Conservation (phyloP, 2,113 vertebrate genomes). For the Phrynosoma blainvillii region DNA sequence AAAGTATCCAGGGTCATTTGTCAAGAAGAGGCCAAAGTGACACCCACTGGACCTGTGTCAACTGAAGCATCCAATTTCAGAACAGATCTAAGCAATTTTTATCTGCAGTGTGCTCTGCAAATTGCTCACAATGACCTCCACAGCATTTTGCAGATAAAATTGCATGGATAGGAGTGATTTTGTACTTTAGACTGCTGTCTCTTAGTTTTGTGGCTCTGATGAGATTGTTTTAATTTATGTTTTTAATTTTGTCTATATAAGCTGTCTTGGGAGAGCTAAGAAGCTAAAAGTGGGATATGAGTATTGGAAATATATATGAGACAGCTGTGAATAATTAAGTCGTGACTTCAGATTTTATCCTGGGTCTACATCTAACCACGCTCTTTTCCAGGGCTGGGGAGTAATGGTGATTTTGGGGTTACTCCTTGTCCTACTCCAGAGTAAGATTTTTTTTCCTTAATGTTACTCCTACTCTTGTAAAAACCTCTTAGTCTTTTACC, state of each 20-base stretch:
- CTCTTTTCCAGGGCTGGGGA: no score
- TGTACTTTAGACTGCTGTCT: not conserved
- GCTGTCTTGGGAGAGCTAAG: not conserved
- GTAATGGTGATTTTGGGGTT: no score
- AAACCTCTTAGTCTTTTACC: no score
- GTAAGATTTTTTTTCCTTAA: no score
- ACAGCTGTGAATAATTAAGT: not conserved
- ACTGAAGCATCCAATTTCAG: no score
- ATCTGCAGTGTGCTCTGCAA: not conserved
- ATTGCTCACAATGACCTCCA: no score
- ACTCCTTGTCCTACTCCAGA: no score
- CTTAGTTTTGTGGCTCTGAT: not conserved
- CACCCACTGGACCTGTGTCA: no score
- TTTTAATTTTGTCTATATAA: not conserved
- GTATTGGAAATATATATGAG: not conserved
- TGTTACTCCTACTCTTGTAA: no score
- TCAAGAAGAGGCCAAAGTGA: no score
- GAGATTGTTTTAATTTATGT: not conserved
- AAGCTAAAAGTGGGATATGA: not conserved
- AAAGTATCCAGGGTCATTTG: no score
- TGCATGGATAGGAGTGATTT: not conserved
- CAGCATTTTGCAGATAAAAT: no score
- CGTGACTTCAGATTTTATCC: not conserved
- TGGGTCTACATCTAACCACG: not conserved
- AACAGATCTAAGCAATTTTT: not conserved